Conservation (phyloP, 2,113 vertebrate species). For the Seriola aureovittata region DNA sequence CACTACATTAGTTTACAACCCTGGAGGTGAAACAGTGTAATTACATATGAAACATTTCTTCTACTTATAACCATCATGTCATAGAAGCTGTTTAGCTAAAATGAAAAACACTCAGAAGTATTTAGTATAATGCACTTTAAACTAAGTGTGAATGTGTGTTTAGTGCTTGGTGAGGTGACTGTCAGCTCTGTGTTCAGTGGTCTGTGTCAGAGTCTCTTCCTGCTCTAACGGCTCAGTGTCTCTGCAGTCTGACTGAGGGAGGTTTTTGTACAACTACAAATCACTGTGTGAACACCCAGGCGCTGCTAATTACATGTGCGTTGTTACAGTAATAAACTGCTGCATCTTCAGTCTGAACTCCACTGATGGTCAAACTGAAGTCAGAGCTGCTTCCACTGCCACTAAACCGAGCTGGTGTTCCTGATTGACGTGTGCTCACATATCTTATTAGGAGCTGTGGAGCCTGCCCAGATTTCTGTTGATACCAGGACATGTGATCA, state of each 20-base stretch:
- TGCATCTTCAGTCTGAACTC: constrained; percentile 64
- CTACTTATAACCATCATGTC: no score
- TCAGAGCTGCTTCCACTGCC: constrained; percentile 58
- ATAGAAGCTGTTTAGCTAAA: no score
- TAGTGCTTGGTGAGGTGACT: background rate
- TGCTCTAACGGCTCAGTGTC: constrained; percentile 7
- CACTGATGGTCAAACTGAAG: constrained; percentile 70
- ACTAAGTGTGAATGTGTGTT: background rate
- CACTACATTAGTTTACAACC: no score
- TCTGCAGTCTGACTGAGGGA: constrained; percentile 44
- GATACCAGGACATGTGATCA: constrained; percentile 49
- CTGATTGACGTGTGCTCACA: accelerated
- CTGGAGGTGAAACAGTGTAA: no score
- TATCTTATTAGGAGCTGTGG: constrained; percentile 51
- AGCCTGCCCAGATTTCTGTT: constrained; percentile 67
- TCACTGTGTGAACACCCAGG: constrained; percentile 53
- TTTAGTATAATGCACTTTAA: no score
- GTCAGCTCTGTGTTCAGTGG: constrained; percentile 21
- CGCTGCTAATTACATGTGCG: accelerated
- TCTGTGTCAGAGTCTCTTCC: constrained; percentile 10
- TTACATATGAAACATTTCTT: no score
- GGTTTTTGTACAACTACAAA: constrained; percentile 67
- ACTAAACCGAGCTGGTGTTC: constrained; percentile 56
- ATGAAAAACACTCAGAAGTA: no score
- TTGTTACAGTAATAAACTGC: constrained; percentile 72